Conservation (phyloP, 2,888 invertebrate genomes). For the Biston betularia region DNA sequence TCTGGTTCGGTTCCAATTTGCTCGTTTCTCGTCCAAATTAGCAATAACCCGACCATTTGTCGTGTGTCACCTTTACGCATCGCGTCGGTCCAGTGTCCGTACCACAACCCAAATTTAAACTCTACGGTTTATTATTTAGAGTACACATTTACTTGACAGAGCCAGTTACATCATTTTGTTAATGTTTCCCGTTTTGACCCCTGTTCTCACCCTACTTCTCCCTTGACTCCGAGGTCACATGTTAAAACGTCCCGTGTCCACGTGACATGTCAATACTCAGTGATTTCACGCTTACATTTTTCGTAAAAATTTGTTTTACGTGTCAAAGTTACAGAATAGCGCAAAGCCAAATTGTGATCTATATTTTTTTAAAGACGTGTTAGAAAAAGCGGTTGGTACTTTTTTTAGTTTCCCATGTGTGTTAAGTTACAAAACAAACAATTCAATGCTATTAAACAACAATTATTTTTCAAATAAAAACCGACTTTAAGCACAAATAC, state of each 20-base stretch:
- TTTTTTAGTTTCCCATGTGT: too few species aligned
- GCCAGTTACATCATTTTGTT: not conserved
- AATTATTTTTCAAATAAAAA: too few species aligned
- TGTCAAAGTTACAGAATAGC: too few species aligned
- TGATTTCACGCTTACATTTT: not conserved
- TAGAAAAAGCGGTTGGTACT: too few species aligned
- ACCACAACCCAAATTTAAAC: not conserved
- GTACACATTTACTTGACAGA: not conserved
- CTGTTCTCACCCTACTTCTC: not conserved
- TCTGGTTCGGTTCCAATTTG: constrained; percentile 4
- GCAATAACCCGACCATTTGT: constrained; percentile 58
- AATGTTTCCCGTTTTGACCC: constrained; percentile 8
- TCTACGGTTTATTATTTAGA: not conserved
- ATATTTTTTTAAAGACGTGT: too few species aligned
- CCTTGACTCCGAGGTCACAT: not conserved
- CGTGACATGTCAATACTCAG: not conserved
- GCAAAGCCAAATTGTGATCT: too few species aligned
- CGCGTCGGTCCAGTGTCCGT: not conserved
- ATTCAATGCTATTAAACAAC: too few species aligned
- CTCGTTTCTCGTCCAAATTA: constrained; percentile 39
- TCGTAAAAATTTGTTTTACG: too few species aligned
- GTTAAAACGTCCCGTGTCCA: not conserved
- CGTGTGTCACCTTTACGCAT: constrained; percentile 49
- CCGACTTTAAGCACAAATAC: too few species aligned
- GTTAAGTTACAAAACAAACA: too few species aligned